Evolutionary conservation across 2,113 vertebrate genomes (phyloP).

Genomic region (Ailuropoda melanoleuca): DNA sequence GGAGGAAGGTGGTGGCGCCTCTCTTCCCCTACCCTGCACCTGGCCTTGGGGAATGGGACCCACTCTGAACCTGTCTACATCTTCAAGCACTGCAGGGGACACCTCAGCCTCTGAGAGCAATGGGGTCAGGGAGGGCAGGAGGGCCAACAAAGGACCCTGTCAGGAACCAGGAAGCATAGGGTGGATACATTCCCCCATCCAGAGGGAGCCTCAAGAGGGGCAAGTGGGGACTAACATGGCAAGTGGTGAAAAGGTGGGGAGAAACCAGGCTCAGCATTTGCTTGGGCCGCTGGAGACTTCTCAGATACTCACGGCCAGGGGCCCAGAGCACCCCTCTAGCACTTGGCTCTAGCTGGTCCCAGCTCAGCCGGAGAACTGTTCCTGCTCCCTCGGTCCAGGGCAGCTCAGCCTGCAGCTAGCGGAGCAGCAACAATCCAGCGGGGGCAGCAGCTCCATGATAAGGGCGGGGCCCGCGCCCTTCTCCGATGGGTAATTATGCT

Average conservation of each 20-base stretch:
- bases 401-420: not conserved
- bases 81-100: not conserved
- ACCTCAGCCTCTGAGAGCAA: not conserved
- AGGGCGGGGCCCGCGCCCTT: not conserved
- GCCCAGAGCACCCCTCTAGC: not conserved
- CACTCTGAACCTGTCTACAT: not conserved
- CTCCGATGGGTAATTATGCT: conserved; percentile 43
- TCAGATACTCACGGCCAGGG: not conserved
- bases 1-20: not conserved
- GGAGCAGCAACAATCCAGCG: not conserved
- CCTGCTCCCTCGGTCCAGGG: not conserved
- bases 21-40: not conserved
- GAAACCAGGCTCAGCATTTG: not conserved
- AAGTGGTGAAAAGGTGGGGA: not conserved
- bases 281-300: not conserved
- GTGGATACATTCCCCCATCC: too few species aligned
- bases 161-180: not conserved
- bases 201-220: not conserved
- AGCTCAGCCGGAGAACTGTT: not conserved
- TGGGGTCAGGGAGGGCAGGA: rapidly evolving
- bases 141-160: not conserved
- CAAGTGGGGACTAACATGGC: not conserved
- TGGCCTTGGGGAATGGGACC: not conserved
- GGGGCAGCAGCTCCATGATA: not conserved
- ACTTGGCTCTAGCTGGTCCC: not conserved